Conservation (phyloP, 2,797 vertebrate genomes). For the Pagetopsis macropterus region DNA sequence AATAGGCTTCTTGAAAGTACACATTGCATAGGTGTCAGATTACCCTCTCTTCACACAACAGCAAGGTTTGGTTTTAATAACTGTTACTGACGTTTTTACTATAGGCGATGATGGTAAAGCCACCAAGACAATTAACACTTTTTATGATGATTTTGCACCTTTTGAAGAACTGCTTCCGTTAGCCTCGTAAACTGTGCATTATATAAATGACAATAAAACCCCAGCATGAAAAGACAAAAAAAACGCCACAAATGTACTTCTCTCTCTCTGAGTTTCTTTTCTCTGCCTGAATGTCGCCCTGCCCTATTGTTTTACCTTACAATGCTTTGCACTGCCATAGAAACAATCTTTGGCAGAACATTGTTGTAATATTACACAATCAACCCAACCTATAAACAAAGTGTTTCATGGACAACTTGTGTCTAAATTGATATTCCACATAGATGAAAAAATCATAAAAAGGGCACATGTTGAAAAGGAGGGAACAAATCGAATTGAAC, state of each 20-base stretch:
- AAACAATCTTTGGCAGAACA: not conserved
- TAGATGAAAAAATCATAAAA: not conserved
- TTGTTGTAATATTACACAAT: not conserved
- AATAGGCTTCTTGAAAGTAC: not conserved
- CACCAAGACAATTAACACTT: constrained; percentile 15
- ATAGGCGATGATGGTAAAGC: constrained; percentile 10
- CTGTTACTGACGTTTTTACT: constrained; percentile 1
- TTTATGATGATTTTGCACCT: not conserved
- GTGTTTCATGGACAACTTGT: constrained; percentile 2
- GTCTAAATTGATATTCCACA: not conserved
- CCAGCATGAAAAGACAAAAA: not conserved
- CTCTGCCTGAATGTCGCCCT: constrained; percentile 8
- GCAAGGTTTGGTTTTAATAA: not conserved
- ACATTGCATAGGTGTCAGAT: constrained; percentile 9
- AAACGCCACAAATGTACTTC: not conserved
- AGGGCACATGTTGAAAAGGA: not conserved
- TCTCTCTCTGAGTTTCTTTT: constrained; percentile 1
- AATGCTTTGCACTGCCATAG: not conserved
- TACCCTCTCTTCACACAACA: not conserved
- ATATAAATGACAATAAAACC: too few species aligned
- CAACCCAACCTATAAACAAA: constrained; percentile 22
- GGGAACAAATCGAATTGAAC: not conserved
- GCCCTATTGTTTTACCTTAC: not conserved
- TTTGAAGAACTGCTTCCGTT: not conserved
- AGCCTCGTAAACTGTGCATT: not conserved